These are phyloP conservation scores for Melitaea athalia DNA, from an alignment of 2,888 invertebrate genomes.

Conservation along the genomic window DNA sequence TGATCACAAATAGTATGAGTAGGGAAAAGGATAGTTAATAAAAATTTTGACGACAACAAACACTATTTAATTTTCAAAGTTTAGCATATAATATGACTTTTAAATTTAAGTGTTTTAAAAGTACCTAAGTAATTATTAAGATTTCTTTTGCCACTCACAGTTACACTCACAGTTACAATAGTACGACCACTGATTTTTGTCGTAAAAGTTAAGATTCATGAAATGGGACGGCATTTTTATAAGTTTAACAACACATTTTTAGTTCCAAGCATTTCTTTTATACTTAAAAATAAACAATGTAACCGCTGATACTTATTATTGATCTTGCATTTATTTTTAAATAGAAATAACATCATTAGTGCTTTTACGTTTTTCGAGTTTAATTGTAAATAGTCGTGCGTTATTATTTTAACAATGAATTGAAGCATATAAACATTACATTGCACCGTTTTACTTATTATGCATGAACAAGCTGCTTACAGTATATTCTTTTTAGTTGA, in stretches of 20 bases:
- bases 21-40: background rate
- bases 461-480: no score
- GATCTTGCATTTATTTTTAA: no score
- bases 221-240: background rate
- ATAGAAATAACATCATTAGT: no score
- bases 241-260: background rate
- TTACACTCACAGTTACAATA: background rate
- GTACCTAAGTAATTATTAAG: background rate
- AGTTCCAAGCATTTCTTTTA: no score
- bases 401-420: no score
- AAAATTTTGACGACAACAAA: background rate
- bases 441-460: no score
- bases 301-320: no score
- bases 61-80: slow-evolving; percentile 1
- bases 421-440: no score
- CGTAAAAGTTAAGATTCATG: background rate
- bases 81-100: background rate
- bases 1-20: background rate
- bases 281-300: background rate
- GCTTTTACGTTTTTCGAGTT: no score
- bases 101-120: background rate
- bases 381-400: no score
- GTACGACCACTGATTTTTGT: background rate
- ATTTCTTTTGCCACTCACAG: background rate
- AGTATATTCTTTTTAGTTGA: no score